These are phyloP conservation scores for Balanococcus diminutus DNA, from an alignment of 2,888 invertebrate genomes.

Conservation along the genomic window DNA sequence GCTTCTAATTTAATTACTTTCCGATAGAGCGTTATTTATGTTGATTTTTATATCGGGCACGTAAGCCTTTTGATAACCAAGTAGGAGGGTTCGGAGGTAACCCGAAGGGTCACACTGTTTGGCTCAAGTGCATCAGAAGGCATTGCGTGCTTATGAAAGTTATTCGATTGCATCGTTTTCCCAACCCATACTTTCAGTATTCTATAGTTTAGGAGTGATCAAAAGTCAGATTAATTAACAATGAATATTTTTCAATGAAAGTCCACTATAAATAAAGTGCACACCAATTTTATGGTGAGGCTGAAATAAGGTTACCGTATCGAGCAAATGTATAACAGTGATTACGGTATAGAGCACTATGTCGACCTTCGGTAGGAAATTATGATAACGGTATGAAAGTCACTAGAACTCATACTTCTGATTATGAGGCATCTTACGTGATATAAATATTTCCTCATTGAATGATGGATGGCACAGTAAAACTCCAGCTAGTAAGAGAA, in stretches of 20 bases:
- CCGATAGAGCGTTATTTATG: too few species aligned
- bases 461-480: neutral
- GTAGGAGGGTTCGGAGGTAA: too few species aligned
- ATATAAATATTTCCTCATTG: neutral
- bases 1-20: neutral
- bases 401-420: neutral
- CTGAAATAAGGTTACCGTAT: conserved; percentile 11
- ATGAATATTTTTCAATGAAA: neutral
- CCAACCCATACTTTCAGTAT: neutral
- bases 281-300: neutral
- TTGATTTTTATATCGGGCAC: too few species aligned
- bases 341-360: neutral
- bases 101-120: neutral
- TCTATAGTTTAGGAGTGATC: neutral
- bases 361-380: conserved; percentile 3
- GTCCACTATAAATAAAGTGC: neutral
- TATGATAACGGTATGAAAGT: neutral
- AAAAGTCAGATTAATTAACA: neutral
- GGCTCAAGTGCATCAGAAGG: too few species aligned
- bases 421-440: neutral
- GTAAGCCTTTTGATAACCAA: neutral
- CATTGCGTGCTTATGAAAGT: neutral
- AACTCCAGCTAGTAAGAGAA: too few species aligned
- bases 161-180: neutral
- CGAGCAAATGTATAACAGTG: neutral